These are phyloP conservation scores for Cyrtorhinus lividipennis DNA, from an alignment of 1,140 invertebrate genomes.

Conservation along the genomic window DNA sequence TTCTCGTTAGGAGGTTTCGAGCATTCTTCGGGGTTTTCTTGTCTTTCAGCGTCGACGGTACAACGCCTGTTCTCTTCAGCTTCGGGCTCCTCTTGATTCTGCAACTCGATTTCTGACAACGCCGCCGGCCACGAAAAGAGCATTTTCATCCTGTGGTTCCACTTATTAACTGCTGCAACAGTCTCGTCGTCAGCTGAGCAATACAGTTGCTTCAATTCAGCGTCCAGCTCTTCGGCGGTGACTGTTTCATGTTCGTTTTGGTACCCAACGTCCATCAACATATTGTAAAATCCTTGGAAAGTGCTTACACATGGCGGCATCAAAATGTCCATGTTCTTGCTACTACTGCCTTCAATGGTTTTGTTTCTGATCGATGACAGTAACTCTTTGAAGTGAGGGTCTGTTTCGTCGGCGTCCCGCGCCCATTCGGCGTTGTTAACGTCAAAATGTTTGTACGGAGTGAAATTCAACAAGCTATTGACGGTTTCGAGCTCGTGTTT, in stretches of 20 bases:
- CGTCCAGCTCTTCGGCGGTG: background rate
- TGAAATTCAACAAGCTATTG: background rate
- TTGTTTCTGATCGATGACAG: no score
- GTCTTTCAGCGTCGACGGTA: no score
- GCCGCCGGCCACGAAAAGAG: background rate
- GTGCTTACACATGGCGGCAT: background rate
- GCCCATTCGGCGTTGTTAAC: background rate
- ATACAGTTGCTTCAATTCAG: background rate
- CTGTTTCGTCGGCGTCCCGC: background rate
- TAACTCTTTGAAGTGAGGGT: background rate
- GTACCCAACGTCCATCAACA: background rate
- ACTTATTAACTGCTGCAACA: background rate
- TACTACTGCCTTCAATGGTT: no score
- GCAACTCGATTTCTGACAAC: background rate
- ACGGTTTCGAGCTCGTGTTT: no score
- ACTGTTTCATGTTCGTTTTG: background rate
- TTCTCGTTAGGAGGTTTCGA: no score
- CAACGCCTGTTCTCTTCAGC: no score
- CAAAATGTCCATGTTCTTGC: no score
- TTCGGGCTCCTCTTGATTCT: background rate
- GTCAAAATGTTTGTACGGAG: background rate
- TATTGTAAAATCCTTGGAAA: background rate
- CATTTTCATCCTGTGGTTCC: background rate
- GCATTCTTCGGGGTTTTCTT: no score
- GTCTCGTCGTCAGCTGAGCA: background rate